phyloP scores from a whole-genome alignment of 1,140 invertebrate genomes.

The Calephelis virginiensis region DNA sequence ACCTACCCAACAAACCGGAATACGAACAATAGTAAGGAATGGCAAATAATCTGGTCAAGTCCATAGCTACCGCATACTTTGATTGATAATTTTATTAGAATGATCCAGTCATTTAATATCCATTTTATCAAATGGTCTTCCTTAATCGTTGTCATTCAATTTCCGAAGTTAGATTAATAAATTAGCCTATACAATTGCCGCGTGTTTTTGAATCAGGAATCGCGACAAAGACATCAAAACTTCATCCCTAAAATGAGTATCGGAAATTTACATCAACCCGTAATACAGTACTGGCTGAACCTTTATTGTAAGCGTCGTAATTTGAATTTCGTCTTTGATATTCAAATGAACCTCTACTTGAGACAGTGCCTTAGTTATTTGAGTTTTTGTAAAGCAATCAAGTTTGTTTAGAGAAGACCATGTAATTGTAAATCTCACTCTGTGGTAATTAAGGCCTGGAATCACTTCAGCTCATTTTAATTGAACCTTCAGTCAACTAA shows the following conservation, averaged over 20 bases:
- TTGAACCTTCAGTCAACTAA: slow-evolving; percentile 42
- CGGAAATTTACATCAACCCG: slow-evolving; percentile 76
- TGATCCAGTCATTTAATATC: no score
- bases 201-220: slow-evolving; percentile 52
- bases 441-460: slow-evolving; percentile 71
- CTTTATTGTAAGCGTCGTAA: slow-evolving; percentile 77
- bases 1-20: no score
- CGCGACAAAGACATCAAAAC: slow-evolving; percentile 66
- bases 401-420: slow-evolving; percentile 73
- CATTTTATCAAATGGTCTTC: background rate
- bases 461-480: slow-evolving; percentile 41
- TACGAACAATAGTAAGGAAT: no score
- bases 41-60: no score
- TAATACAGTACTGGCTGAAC: slow-evolving; percentile 71
- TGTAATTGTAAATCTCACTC: slow-evolving; percentile 75
- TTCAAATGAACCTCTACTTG: slow-evolving; percentile 77
- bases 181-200: slow-evolving; percentile 44
- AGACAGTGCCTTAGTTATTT: slow-evolving; percentile 78
- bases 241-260: slow-evolving; percentile 76
- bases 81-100: no score
- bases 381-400: slow-evolving; percentile 79
- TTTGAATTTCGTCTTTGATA: slow-evolving; percentile 78
- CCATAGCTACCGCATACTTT: no score
- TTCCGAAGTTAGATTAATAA: slow-evolving; percentile 16
- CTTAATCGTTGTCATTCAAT: background rate